A percentile compares a stretch with the other conserved stretches of the same genome.
These are phyloP conservation scores for Brenthis hecate DNA, from an alignment of 2,888 invertebrate genomes.

Conservation along the genomic window DNA sequence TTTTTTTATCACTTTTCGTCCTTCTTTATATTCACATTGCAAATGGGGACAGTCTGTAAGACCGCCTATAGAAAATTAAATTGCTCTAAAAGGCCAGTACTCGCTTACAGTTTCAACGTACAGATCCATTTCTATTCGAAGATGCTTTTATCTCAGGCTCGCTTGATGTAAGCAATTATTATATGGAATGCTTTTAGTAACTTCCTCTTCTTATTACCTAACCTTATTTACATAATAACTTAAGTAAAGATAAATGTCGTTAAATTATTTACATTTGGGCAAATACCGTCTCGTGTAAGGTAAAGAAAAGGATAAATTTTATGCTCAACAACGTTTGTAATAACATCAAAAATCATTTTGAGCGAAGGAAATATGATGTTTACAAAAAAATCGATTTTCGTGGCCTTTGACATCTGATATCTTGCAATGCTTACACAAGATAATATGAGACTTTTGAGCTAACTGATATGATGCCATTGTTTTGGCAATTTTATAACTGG, in stretches of 20 bases:
- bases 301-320: no score
- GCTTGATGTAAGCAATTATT: slow-evolving; percentile 37
- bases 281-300: not conserved
- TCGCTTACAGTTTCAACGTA: slow-evolving; percentile 30
- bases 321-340: no score
- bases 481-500: no score
- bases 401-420: no score
- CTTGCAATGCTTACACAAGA: no score
- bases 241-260: not conserved
- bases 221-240: slow-evolving; percentile 8
- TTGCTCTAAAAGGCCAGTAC: slow-evolving; percentile 31
- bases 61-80: slow-evolving; percentile 35
- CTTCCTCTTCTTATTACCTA: slow-evolving; percentile 5
- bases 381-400: not conserved
- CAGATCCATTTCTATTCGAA: slow-evolving; percentile 36
- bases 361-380: no score
- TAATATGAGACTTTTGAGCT: no score
- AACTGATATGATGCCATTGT: no score
- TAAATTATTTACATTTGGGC: not conserved
- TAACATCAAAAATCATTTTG: no score
- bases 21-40: slow-evolving; percentile 28
- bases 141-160: slow-evolving; percentile 39
- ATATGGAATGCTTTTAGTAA: slow-evolving; percentile 31
- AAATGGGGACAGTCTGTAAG: slow-evolving; percentile 19
- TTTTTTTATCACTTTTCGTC: slow-evolving; percentile 22